These are phyloP conservation scores for Melanotaenia parkinsoni DNA, from an alignment of 2,797 vertebrate species.

Conservation along the genomic window DNA sequence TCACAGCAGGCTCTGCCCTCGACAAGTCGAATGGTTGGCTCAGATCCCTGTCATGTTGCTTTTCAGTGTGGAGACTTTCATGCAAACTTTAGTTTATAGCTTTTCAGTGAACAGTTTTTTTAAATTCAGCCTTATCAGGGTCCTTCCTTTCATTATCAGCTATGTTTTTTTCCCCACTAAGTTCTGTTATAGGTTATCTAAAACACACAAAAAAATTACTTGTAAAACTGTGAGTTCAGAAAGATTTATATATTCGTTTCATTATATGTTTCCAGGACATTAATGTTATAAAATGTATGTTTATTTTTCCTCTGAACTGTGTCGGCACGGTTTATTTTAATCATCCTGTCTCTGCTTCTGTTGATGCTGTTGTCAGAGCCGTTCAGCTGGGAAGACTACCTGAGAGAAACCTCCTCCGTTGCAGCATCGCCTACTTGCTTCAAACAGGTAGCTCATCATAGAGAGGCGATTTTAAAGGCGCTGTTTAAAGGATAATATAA, in stretches of 20 bases:
- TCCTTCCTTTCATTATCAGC: not conserved
- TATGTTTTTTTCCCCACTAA: not conserved
- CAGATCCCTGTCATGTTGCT: slow-evolving; percentile 33
- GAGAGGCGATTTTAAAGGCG: not conserved
- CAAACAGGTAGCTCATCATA: slow-evolving; percentile 89
- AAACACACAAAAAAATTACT: not conserved
- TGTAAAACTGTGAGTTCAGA: not conserved
- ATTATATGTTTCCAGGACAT: not conserved
- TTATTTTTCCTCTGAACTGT: not conserved
- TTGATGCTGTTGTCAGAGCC: slow-evolving; percentile 79
- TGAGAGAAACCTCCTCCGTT: slow-evolving; percentile 90
- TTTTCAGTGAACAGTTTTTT: not conserved
- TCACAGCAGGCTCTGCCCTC: slow-evolving; percentile 80
- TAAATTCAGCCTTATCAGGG: not conserved
- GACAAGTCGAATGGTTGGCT: slow-evolving; percentile 83
- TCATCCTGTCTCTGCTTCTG: not conserved
- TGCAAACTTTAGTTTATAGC: slow-evolving; percentile 15
- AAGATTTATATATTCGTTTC: not conserved
- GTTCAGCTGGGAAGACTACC: slow-evolving; percentile 95
- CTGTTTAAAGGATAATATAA: not conserved
- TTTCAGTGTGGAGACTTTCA: slow-evolving; percentile 36
- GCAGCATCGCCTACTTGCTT: slow-evolving; percentile 91
- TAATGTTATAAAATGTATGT: not conserved
- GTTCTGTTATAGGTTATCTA: not conserved
- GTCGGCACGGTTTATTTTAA: not conserved